A percentile compares a stretch with the other conserved stretches of the same genome.
phyloP scores from a whole-genome alignment of 2,888 invertebrate genomes.

The Beris morrisii region DNA sequence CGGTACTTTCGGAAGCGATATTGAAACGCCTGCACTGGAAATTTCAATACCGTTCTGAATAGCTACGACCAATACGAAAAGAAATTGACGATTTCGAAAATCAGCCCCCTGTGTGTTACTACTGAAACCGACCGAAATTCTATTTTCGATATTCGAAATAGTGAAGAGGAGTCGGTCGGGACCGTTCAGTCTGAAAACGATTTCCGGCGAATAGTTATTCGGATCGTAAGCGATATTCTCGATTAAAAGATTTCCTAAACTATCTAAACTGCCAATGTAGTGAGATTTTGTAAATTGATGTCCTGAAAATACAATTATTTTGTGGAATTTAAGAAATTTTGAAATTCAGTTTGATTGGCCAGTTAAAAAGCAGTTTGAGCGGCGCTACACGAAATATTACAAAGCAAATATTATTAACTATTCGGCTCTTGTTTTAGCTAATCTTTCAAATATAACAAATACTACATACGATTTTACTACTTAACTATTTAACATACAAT shows the following conservation, averaged over 20 bases:
- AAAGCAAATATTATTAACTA: too few relatives aligned
- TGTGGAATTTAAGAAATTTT: too few relatives aligned
- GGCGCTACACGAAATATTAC: too few relatives aligned
- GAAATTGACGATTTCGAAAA: conserved; percentile 29
- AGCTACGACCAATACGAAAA: conserved; percentile 40
- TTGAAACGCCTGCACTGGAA: conserved; percentile 29
- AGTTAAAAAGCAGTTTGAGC: too few relatives aligned
- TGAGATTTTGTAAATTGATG: conserved; percentile 18
- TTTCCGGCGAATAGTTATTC: conserved; percentile 13
- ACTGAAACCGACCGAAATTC: conserved; percentile 34
- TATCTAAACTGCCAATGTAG: conserved; percentile 13
- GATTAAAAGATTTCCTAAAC: conserved; percentile 11
- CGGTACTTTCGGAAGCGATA: conserved; percentile 21
- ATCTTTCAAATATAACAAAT: too few relatives aligned
- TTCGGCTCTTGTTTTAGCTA: too few relatives aligned
- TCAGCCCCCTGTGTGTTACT: conserved; percentile 33
- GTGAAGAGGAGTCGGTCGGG: conserved; percentile 31
- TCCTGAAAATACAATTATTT: conserved; percentile 8
- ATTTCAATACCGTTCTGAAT: conserved; percentile 33
- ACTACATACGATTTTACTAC: too few relatives aligned
- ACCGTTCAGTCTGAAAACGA: conserved; percentile 22
- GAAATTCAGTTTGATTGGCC: too few relatives aligned
- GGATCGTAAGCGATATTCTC: conserved; percentile 8
- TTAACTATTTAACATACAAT: too few relatives aligned
- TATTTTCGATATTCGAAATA: conserved; percentile 25